Base-by-base conservation (phyloP, 2,797 vertebrate genomes). In the Clarias fuscus region DNA sequence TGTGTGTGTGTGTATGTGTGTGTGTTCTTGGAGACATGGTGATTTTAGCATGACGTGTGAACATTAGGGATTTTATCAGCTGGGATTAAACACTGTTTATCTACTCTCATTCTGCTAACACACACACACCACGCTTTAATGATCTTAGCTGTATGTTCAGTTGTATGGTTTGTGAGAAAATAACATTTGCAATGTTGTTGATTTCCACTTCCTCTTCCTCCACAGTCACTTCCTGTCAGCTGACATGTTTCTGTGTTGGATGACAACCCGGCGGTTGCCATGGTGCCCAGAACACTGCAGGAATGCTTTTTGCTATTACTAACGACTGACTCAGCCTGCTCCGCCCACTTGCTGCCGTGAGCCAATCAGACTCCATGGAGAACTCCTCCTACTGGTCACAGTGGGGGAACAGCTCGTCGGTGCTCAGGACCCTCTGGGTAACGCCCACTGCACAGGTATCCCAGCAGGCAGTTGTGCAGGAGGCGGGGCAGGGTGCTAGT, bases 281-380 rank as follows among this genome's bases (percentile, higher is more conserved):
- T 95, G 94, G 89, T 86, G 72, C 77, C 72, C 82, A 87, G 5
- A 87, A 33, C 15, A 13, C 61, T 92, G 92, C 94, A 95, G 92
- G 92, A 93, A 98, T 97, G 96, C 94, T 97, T 92, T 95, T 95
- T 90, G 95, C 96, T 22, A 91, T 94, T 90, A 89, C 93, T 91
- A 92, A 68, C 4, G 14, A 56, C 56, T 67, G 62, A 94, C 92
- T 92, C 93, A 62, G 94, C 88, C 93, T 95, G 91, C 89, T 91
- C 96, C 88, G 91, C 95, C 90, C 96, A 40, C 30, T 94, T 91
- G 95, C 93, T 93, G 94, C n/a, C n/a, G 14, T 72, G 56, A 82
- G 67, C 79, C 67, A 68, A 4, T 92, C 93, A 43, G 89, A 56
- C 43, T 84, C 70, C 71, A 93, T 94, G 94, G 94, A 93, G 86